phyloP scores from a whole-genome alignment of 2,113 vertebrate species.

The Merops nubicus region DNA sequence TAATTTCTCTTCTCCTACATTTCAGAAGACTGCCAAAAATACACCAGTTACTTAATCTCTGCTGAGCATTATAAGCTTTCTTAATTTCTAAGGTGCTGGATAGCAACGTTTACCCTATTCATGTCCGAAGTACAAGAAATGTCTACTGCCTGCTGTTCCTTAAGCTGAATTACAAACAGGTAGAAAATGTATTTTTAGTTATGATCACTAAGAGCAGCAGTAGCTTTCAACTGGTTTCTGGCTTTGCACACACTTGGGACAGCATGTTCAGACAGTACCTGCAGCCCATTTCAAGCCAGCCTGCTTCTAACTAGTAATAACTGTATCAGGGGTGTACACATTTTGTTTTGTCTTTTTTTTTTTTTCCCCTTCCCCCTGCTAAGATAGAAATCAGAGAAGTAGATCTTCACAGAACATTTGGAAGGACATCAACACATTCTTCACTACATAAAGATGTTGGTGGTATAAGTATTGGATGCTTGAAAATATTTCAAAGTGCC shows the following conservation, averaged over 20 bases:
- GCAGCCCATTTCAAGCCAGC: background rate
- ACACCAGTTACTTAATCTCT: background rate
- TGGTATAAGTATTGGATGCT: too few species aligned
- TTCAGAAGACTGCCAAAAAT: background rate
- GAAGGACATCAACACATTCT: too few species aligned
- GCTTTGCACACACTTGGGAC: background rate
- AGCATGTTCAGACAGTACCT: background rate
- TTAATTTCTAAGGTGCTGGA: background rate
- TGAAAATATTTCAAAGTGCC: too few species aligned
- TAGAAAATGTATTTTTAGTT: too few species aligned
- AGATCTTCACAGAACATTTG: too few species aligned
- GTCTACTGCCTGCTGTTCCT: background rate
- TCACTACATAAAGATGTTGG: too few species aligned
- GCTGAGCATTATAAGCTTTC: background rate
- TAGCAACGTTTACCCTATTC: background rate
- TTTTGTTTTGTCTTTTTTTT: background rate
- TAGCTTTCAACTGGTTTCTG: background rate
- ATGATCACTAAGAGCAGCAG: background rate
- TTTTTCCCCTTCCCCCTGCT: too few species aligned
- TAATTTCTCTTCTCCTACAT: background rate
- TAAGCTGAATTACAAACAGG: background rate
- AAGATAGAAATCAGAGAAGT: too few species aligned
- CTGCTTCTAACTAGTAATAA: too few species aligned
- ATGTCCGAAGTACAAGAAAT: accelerated
- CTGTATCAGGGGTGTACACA: too few species aligned